Evolutionary conservation across 2,888 invertebrate species (phyloP).

Genomic region (Trissolcus brochymenae): DNA sequence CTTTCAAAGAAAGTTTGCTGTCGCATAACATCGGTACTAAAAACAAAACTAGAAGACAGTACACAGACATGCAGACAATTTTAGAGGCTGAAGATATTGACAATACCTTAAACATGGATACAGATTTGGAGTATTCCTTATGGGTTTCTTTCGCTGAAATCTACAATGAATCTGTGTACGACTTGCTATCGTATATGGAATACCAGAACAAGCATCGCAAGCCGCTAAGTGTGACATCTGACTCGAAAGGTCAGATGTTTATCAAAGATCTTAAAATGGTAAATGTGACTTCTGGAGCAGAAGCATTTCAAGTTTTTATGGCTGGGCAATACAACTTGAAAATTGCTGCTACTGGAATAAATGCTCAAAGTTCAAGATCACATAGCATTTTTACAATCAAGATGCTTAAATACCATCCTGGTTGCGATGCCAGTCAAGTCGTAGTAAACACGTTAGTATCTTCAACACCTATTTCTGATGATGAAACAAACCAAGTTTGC

Average conservation of each 20-base stretch:
- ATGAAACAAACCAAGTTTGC: too few species aligned
- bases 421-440: too few species aligned
- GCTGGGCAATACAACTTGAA: conserved; percentile 88
- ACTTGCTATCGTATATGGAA: conserved; percentile 81
- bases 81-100: conserved; percentile 64
- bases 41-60: conserved; percentile 66
- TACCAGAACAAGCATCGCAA: conserved; percentile 66
- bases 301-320: conserved; percentile 89
- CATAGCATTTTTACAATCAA: conserved; percentile 94
- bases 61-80: conserved; percentile 71
- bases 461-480: too few species aligned
- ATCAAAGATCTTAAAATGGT: conserved; percentile 77
- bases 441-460: too few species aligned
- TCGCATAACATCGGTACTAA: conserved; percentile 68
- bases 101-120: conserved; percentile 41
- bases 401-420: conserved; percentile 80
- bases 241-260: conserved; percentile 67
- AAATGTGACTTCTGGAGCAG: conserved; percentile 84
- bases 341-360: conserved; percentile 89
- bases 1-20: conserved; percentile 68
- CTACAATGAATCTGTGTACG: conserved; percentile 93
- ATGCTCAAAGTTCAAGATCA: conserved; percentile 90
- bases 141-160: conserved; percentile 96
- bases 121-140: conserved; percentile 75
- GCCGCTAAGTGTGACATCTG: conserved; percentile 69